Evolutionary conservation across 2,888 invertebrate species (phyloP), one percentile per base, ranked within the genome.

Genomic region (Iselma pallidipennis): DNA sequence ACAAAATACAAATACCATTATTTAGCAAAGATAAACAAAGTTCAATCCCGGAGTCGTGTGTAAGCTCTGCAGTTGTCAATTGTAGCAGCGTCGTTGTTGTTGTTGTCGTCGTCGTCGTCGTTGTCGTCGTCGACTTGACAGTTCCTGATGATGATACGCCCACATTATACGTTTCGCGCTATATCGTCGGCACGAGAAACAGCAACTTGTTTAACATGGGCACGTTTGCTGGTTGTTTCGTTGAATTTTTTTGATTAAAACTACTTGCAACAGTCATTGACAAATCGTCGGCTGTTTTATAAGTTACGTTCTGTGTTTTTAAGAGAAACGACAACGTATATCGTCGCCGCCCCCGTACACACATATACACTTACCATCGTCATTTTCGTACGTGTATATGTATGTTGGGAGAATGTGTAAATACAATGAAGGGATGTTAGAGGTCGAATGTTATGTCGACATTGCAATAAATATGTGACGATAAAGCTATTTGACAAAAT

Each of bases 21-120:
- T 74, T 74, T 73, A 74, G 59, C 71, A 72, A 71, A 75, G 74
- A 75, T 74, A 75, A 73, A 72, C 72, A 71, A 49, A 58, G 67
- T 66, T 71, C 69, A 70, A 70, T 72, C 65, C n/a, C 68, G 64
- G 16, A 71, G 70, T 70, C 71, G 71, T 70, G 71, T 71, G 37
- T 37, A 57, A 60, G 65, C 64, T 66, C 61, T 65, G 60, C 66
- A 65, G 56, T 63, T 69, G 71, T 71, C 71, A 70, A 70, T 45
- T 55, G 55, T 55, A 55, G 55, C 23, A 23, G 21, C 45, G 23
- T 45, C 19, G 10, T 45, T 21, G 19, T 45, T 45, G 57, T 67
- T 66, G 63, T 55, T 23, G 28, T 33, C 7, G 55, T 55, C 50
- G 26, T 28, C 28, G 14, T 12, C 49, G 4, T 19, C 21, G 56